These are phyloP conservation scores for Hozukius guyotensis DNA, from an alignment of 2,797 vertebrate genomes.

Conservation along the genomic window DNA sequence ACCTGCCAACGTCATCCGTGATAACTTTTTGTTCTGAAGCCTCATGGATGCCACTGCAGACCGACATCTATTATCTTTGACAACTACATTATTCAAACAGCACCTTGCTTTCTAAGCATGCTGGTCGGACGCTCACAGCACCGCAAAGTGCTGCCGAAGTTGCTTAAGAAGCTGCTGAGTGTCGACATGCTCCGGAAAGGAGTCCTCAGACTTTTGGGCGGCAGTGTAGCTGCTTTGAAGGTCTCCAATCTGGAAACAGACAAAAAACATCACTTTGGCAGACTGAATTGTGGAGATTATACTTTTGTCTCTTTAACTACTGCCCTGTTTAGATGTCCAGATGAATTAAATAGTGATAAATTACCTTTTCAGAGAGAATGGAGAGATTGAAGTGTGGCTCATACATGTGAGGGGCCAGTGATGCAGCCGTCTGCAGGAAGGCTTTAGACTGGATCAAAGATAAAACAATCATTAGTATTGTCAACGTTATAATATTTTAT, in stretches of 20 bases:
- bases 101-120: not conserved
- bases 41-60: not conserved
- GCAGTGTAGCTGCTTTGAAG: slow-evolving; percentile 94
- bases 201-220: slow-evolving; percentile 90
- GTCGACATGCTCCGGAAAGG: slow-evolving; percentile 94
- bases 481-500: not conserved
- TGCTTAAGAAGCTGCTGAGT: slow-evolving; percentile 93
- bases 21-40: not conserved
- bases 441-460: slow-evolving; percentile 88
- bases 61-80: not conserved
- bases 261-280: not conserved
- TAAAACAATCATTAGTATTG: not conserved
- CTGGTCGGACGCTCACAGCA: slow-evolving; percentile 79
- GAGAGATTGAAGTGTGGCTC: slow-evolving; percentile 97
- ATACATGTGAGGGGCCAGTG: slow-evolving; percentile 93
- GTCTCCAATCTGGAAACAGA: slow-evolving; percentile 89
- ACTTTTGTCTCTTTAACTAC: not conserved
- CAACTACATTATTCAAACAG: not conserved
- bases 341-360: not conserved
- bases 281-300: not conserved
- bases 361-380: slow-evolving; percentile 94
- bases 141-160: slow-evolving; percentile 91
- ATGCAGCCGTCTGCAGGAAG: slow-evolving; percentile 92
- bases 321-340: not conserved
- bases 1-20: not conserved